A percentile compares a stretch with the other conserved stretches of the same genome.
phyloP scores from a whole-genome alignment of 2,797 vertebrate species.

The Ficedula albicollis region DNA sequence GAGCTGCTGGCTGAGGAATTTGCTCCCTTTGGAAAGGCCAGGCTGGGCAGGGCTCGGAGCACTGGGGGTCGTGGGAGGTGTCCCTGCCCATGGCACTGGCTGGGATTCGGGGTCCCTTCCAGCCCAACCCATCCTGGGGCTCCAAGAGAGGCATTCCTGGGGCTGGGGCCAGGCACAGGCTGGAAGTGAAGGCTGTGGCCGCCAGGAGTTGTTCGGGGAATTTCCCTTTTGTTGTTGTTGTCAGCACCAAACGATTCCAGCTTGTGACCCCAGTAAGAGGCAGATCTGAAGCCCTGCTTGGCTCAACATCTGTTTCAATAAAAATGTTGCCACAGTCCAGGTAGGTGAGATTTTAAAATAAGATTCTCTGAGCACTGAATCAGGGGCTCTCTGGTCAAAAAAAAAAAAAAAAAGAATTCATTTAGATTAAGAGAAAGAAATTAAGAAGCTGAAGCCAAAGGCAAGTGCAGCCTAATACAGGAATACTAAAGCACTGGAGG shows the following conservation, averaged over 20 bases:
- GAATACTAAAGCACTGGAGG: not conserved
- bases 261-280: not conserved
- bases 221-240: not conserved
- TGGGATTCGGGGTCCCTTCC: not conserved
- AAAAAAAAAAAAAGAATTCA: not conserved
- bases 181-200: not conserved
- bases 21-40: not conserved
- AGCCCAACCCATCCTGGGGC: accelerated
- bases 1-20: not conserved
- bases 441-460: not conserved
- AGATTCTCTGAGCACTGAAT: not conserved
- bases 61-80: accelerated
- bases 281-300: not conserved
- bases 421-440: not conserved
- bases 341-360: not conserved
- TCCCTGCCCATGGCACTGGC: not conserved
- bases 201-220: not conserved
- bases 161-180: no score
- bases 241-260: not conserved
- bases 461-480: not conserved
- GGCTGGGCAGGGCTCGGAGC: not conserved
- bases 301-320: not conserved
- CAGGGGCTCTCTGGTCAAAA: not conserved
- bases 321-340: not conserved
- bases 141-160: not conserved